Percentiles rank a stretch among this genome's conserved stretches.
Conservation (phyloP, 2,888 invertebrate species). For the Spisula solida region DNA sequence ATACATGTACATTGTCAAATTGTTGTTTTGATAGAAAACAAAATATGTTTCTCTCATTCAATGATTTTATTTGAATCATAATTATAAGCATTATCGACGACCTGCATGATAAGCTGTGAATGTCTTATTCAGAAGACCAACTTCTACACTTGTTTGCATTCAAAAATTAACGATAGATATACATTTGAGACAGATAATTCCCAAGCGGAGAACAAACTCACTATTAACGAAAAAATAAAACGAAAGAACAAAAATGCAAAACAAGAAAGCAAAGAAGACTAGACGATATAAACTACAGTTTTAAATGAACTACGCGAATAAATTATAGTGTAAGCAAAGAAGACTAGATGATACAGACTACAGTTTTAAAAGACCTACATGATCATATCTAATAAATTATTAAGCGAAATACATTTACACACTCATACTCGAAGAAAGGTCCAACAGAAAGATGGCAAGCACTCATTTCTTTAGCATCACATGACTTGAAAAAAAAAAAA, state of each 20-base stretch:
- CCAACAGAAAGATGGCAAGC: not conserved
- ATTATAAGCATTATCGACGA: constrained; percentile 16
- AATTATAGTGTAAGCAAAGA: not conserved
- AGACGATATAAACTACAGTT: not conserved
- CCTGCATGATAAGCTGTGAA: not conserved
- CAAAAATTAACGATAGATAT: not conserved
- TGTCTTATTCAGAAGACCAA: not conserved
- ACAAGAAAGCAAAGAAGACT: constrained; percentile 11
- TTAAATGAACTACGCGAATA: not conserved
- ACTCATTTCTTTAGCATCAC: not conserved
- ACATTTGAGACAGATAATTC: not conserved
- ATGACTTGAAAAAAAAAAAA: not conserved
- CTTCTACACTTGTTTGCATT: not conserved
- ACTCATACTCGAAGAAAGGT: not conserved
- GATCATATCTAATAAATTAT: not conserved
- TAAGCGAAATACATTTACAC: not conserved
- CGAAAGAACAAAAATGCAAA: not conserved
- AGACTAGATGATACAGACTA: not conserved
- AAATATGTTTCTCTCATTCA: not conserved
- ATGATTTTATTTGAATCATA: constrained; percentile 17
- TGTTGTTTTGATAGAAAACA: not conserved
- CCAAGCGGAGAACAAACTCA: not conserved
- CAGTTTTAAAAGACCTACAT: not conserved
- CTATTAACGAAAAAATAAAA: not conserved
- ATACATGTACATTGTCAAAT: not conserved